Base-by-base conservation (phyloP, 2,888 invertebrate species). In the Caenorhabditis imperialis region DNA sequence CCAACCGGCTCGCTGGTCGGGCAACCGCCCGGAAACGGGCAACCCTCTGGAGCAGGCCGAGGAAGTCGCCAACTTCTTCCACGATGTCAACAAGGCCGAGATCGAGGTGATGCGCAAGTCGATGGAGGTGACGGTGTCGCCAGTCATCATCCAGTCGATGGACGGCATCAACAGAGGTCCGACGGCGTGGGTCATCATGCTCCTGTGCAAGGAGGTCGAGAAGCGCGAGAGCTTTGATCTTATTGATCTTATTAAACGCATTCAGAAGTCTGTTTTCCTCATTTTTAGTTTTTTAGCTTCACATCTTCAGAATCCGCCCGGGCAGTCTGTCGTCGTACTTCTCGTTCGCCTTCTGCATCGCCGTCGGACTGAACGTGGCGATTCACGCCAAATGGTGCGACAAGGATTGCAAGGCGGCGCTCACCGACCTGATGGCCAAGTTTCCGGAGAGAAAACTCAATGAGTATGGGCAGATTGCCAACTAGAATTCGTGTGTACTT, bases 181-280 rank as follows among this genome's bases (percentile, higher is more conserved):
- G 12, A 57, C 58, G 25, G 55, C 47, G 2, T 78, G 78, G 78
- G 73, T 70, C 27, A 44, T 37, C 25, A 27, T 67, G 45, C 70
- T 70, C 71, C 40, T 78, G 30, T n/a, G 50, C 23, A 75, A 73
- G 51, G 78, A 75, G 35, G 61, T 73, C 22, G 78, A 75, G 53
- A 75, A 69, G 60, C 45, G 65, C 12, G 75, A 75, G 48, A 69
- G 75, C 35, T 78, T 78, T 48, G 78, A 78, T 58, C 51, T 78
- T 12, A 58, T 57, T 6, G 72, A 73, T 23, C 37, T 75, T 16
- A 65, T 75, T 38, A 57, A 42, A 20, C 54, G 55, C 40, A 30
- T 75, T 5, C 54, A 60, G 60, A 75, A 62, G 48, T 67, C 12
- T n/a, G 20, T 35, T 20, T 44, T 3, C 47, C 27, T 25, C 6